Evolutionary conservation across 2,888 invertebrate genomes (phyloP).

Genomic region (Helicoverpa assulta): DNA sequence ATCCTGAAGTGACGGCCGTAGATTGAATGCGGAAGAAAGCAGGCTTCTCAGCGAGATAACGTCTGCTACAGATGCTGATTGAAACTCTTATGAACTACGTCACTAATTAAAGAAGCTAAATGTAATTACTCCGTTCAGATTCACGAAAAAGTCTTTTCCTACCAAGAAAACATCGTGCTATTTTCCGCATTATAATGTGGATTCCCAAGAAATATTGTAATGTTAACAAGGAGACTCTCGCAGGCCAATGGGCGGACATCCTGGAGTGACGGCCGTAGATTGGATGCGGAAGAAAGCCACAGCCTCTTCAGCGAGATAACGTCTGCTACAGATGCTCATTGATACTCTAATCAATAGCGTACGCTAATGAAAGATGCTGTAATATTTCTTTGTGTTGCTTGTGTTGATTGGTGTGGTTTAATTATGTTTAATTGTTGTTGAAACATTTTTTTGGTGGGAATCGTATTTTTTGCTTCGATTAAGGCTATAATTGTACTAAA

Average conservation of each 20-base stretch:
- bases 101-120: no score
- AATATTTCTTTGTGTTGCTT: no score
- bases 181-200: slow-evolving; percentile 12
- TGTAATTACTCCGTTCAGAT: not conserved
- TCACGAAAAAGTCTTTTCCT: not conserved
- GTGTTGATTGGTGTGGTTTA: no score
- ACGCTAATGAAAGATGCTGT: no score
- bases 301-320: no score
- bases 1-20: slow-evolving; percentile 28
- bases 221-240: slow-evolving; percentile 32
- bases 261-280: slow-evolving; percentile 9
- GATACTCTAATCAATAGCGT: not conserved
- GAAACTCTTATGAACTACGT: not conserved
- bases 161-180: not conserved
- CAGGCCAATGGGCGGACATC: slow-evolving; percentile 46
- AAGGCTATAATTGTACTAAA: no score
- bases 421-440: no score
- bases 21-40: slow-evolving; percentile 26
- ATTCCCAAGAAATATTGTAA: slow-evolving; percentile 47
- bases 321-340: not conserved
- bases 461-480: no score
- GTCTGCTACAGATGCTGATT: not conserved
- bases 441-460: no score
- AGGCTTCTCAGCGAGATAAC: slow-evolving; percentile 4
- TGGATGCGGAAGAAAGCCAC: no score